These are phyloP conservation scores for Naja naja DNA, from an alignment of 2,113 vertebrate species.

Conservation along the genomic window DNA sequence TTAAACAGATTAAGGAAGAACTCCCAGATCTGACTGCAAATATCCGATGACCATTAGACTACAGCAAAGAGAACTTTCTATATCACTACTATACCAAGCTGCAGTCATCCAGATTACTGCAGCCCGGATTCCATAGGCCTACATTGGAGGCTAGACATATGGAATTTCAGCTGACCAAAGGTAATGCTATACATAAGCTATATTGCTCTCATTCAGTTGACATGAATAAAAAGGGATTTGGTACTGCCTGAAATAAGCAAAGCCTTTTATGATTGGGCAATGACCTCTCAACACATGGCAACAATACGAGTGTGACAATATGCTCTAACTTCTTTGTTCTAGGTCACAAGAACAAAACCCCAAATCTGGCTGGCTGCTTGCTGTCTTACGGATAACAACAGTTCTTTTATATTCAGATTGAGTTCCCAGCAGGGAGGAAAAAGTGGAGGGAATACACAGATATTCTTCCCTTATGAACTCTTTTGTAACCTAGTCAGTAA, in stretches of 20 bases:
- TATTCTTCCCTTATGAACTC: neutral
- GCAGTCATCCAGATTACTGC: neutral
- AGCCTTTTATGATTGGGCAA: neutral
- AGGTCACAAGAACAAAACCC: neutral
- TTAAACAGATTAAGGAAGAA: neutral
- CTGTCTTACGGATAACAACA: neutral
- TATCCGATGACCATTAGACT: neutral
- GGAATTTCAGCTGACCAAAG: neutral
- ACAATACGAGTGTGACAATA: neutral
- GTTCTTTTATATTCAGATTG: constrained; percentile 5
- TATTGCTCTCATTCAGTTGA: neutral
- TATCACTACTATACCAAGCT: neutral
- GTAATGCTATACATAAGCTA: neutral
- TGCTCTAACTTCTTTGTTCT: neutral
- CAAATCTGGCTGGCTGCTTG: neutral
- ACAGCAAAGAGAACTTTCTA: neutral
- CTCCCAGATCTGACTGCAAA: neutral
- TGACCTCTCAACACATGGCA: neutral
- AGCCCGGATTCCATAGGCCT: neutral
- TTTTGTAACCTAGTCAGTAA: neutral
- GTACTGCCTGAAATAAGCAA: neutral
- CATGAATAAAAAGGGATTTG: neutral
- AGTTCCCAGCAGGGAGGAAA: neutral
- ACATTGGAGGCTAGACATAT: neutral
- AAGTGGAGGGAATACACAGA: neutral